A percentile compares a stretch with the other conserved stretches of the same genome.
These are phyloP conservation scores for Herpetotheres cachinnans DNA, from an alignment of 2,113 vertebrate species.

Conservation along the genomic window DNA sequence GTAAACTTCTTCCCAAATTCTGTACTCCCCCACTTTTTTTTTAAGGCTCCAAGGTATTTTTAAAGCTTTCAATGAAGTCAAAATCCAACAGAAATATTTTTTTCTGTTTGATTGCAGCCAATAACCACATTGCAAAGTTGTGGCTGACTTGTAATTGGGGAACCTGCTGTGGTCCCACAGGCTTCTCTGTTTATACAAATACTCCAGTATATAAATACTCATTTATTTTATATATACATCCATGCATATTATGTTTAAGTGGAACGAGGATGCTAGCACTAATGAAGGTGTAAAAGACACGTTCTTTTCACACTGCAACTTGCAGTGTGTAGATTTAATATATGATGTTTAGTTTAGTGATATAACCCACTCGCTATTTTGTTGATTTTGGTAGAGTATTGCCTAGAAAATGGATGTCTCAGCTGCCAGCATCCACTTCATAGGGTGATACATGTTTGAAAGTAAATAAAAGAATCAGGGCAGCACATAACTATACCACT, in stretches of 20 bases:
- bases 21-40: background rate
- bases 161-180: conserved; percentile 53
- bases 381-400: conserved; percentile 63
- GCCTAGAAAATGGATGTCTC: conserved; percentile 48
- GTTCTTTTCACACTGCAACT: conserved; percentile 34
- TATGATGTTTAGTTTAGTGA: conserved; percentile 53
- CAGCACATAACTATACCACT: background rate
- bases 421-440: conserved; percentile 53
- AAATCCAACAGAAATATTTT: conserved; percentile 74
- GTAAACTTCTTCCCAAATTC: conserved; percentile 9
- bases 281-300: conserved; percentile 30
- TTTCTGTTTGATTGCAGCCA: conserved; percentile 63
- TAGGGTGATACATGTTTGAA: conserved; percentile 38
- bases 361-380: conserved; percentile 43
- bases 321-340: conserved; percentile 38
- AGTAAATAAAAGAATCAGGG: conserved; percentile 33
- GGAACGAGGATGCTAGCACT: conserved; percentile 38
- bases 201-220: conserved; percentile 51
- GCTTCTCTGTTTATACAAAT: conserved; percentile 58
- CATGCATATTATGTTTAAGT: conserved; percentile 28
- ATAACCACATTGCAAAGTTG: conserved; percentile 62
- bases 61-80: conserved; percentile 35
- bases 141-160: conserved; percentile 51
- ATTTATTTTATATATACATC: conserved; percentile 52
- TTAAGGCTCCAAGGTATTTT: background rate